A percentile compares a stretch with the other conserved stretches of the same genome.
Conservation (phyloP, 2,113 vertebrate species). For the Helogale parvula region DNA sequence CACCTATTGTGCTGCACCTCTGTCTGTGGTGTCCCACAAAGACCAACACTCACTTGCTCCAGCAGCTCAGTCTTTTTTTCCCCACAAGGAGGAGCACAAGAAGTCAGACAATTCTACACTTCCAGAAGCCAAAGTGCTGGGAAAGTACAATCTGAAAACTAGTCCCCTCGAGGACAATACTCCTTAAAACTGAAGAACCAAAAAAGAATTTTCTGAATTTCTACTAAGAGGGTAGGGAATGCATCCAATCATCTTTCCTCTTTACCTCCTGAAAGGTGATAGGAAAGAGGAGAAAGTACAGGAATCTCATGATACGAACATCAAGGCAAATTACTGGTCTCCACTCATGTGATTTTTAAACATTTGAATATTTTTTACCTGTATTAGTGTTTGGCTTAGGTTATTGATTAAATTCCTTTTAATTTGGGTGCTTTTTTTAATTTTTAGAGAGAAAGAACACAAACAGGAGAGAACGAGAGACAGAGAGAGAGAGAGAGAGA, state of each 20-base stretch:
- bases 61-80: background rate
- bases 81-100: background rate
- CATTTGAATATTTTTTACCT: constrained; percentile 18
- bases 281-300: background rate
- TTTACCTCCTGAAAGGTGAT: background rate
- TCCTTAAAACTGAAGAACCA: background rate
- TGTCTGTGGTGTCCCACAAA: background rate
- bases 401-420: constrained; percentile 3
- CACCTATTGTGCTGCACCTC: no score
- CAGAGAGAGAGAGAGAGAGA: no score
- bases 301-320: background rate
- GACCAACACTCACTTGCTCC: background rate
- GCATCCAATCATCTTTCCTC: background rate
- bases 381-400: constrained; percentile 19
- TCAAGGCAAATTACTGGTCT: background rate
- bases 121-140: background rate
- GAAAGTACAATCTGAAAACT: background rate
- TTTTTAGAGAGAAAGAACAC: no score
- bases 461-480: no score
- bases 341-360: background rate
- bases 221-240: background rate
- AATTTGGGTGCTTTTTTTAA: background rate
- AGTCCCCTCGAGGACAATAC: background rate
- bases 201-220: background rate
- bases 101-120: background rate